Evolutionary conservation across 1,140 invertebrate genomes (phyloP).

Genomic region (Calephelis virginiensis): DNA sequence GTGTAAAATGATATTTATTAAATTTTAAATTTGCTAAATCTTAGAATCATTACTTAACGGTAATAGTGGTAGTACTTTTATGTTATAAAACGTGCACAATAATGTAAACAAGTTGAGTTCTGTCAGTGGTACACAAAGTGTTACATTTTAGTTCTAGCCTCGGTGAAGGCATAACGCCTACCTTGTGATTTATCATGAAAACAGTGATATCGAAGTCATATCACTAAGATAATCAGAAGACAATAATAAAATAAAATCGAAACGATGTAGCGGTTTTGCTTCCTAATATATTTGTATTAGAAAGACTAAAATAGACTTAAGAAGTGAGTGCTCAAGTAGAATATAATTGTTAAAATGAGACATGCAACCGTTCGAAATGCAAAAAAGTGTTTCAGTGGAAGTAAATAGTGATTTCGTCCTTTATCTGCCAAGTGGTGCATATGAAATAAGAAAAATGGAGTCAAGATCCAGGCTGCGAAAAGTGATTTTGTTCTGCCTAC

Average conservation of each 20-base stretch:
- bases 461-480: conserved; percentile 85
- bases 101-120: conserved; percentile 21
- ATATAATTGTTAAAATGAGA: conserved; percentile 75
- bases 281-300: conserved; percentile 27
- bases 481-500: conserved; percentile 87
- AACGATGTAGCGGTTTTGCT: conserved; percentile 33
- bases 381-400: conserved; percentile 88
- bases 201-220: conserved; percentile 59
- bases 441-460: conserved; percentile 89
- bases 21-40: neutral
- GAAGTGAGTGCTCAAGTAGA: conserved; percentile 48
- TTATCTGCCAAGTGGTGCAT: conserved; percentile 83
- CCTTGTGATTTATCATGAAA: conserved; percentile 47
- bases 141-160: conserved; percentile 56
- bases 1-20: neutral
- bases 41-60: neutral
- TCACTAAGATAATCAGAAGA: conserved; percentile 47
- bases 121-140: conserved; percentile 33
- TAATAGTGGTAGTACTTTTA: neutral
- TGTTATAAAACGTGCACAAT: conserved; percentile 4
- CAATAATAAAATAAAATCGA: conserved; percentile 46
- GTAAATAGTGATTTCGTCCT: conserved; percentile 87
- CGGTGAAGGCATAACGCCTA: conserved; percentile 46
- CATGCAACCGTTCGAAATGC: conserved; percentile 80
- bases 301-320: conserved; percentile 39